Evolutionary conservation across 2,888 invertebrate species (phyloP).

Genomic region (Entomobrya multifasciata): DNA sequence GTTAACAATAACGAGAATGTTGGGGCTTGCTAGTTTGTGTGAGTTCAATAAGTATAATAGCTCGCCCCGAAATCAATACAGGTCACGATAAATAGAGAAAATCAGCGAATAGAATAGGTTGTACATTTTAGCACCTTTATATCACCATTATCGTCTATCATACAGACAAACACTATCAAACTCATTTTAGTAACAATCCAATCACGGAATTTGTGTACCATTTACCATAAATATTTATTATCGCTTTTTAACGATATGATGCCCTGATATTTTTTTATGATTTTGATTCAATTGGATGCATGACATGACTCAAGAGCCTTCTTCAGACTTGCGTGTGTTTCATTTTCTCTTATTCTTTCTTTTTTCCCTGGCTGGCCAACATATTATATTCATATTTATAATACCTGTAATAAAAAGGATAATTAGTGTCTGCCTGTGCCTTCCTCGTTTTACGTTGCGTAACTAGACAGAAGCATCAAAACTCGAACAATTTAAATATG

Average conservation of each 20-base stretch:
- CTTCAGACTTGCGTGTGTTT: conserved; percentile 47
- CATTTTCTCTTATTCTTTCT: neutral
- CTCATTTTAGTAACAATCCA: neutral
- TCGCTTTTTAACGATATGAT: neutral
- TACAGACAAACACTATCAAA: neutral
- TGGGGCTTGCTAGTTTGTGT: conserved; percentile 25
- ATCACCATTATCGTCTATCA: neutral
- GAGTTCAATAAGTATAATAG: conserved; percentile 24
- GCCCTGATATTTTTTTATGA: neutral
- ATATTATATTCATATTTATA: neutral
- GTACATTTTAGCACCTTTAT: conserved; percentile 58
- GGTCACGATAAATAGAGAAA: conserved; percentile 42
- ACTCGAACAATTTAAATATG: neutral
- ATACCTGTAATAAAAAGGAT: conserved; percentile 35
- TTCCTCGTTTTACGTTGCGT: conserved; percentile 22
- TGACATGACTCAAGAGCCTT: conserved; percentile 41
- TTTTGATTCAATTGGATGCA: neutral
- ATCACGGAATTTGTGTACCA: neutral
- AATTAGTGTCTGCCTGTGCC: conserved; percentile 57
- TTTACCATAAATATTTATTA: neutral
- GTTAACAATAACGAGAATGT: neutral
- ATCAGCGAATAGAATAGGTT: conserved; percentile 5
- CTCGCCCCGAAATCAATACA: conserved; percentile 19
- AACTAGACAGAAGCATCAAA: conserved; percentile 5
- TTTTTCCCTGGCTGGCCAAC: neutral